Evolutionary conservation across 2,888 invertebrate species (phyloP).

Genomic region (Corbicula japonica): DNA sequence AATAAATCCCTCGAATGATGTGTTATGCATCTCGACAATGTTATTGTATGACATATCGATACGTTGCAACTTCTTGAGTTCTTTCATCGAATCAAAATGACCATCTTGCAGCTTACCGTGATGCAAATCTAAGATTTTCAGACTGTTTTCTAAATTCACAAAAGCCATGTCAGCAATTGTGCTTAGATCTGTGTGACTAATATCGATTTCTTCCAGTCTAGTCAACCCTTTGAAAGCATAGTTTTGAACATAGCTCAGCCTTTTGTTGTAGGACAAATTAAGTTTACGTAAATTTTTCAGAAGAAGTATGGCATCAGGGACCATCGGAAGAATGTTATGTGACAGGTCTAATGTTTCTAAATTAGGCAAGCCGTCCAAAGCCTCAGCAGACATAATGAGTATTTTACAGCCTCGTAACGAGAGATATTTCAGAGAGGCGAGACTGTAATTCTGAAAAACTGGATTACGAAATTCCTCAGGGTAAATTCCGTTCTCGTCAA

Average conservation of each 20-base stretch:
- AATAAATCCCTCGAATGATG: slow-evolving; percentile 60
- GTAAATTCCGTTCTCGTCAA: slow-evolving; percentile 55
- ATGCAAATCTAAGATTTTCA: slow-evolving; percentile 39
- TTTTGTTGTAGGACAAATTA: slow-evolving; percentile 48
- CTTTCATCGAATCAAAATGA: slow-evolving; percentile 54
- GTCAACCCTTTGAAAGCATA: slow-evolving; percentile 50
- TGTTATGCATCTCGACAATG: slow-evolving; percentile 65
- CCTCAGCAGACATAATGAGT: slow-evolving; percentile 37
- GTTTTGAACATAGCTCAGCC: slow-evolving; percentile 55
- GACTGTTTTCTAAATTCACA: slow-evolving; percentile 51
- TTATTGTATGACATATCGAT: slow-evolving; percentile 63
- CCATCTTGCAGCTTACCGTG: slow-evolving; percentile 54
- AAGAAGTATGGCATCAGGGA: slow-evolving; percentile 48
- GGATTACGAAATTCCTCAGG: slow-evolving; percentile 49
- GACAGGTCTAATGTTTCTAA: slow-evolving; percentile 60
- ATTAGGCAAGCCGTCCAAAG: slow-evolving; percentile 43
- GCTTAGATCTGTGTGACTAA: slow-evolving; percentile 52
- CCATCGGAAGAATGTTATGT: slow-evolving; percentile 46
- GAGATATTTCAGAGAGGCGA: slow-evolving; percentile 36
- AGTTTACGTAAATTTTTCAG: slow-evolving; percentile 49
- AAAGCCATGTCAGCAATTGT: slow-evolving; percentile 52
- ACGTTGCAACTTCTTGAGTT: slow-evolving; percentile 31
- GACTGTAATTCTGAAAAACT: slow-evolving; percentile 40
- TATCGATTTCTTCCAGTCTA: slow-evolving; percentile 47
- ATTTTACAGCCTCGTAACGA: slow-evolving; percentile 55